These are phyloP conservation scores for Whitmania pigra DNA, from an alignment of 1,140 invertebrate species.

Conservation along the genomic window DNA sequence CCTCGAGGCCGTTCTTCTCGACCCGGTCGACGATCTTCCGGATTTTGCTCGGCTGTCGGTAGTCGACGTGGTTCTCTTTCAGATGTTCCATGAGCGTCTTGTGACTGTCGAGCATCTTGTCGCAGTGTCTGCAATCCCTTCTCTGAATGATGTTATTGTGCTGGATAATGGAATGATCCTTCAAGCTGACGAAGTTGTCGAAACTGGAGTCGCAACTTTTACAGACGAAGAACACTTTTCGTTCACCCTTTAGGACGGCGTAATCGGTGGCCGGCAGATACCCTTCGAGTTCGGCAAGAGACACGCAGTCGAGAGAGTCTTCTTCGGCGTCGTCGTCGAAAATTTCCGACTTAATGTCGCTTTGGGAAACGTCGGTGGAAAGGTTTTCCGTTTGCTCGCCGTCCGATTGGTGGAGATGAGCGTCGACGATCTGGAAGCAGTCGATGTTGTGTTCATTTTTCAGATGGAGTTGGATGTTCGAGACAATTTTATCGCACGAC, in stretches of 20 bases:
- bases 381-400: background rate
- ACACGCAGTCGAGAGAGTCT: background rate
- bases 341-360: background rate
- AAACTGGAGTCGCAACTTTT: background rate
- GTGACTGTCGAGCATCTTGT: conserved; percentile 4
- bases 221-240: background rate
- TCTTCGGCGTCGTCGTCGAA: too few relatives aligned
- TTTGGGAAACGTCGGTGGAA: background rate
- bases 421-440: background rate
- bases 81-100: conserved; percentile 2
- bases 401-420: background rate
- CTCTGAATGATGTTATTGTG: background rate
- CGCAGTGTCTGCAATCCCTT: background rate
- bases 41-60: too few relatives aligned
- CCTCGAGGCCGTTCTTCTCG: too few relatives aligned
- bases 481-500: conserved; percentile 1
- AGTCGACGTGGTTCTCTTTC: background rate
- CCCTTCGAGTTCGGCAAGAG: background rate
- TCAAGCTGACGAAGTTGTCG: conserved; percentile 1
- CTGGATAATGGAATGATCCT: background rate
- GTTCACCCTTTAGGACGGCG: background rate
- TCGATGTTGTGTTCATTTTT: background rate
- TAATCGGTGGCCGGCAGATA: background rate
- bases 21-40: too few relatives aligned
- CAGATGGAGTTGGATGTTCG: background rate